Evolutionary conservation across 2,113 vertebrate genomes (phyloP).

Genomic region (Zapornia atra): DNA sequence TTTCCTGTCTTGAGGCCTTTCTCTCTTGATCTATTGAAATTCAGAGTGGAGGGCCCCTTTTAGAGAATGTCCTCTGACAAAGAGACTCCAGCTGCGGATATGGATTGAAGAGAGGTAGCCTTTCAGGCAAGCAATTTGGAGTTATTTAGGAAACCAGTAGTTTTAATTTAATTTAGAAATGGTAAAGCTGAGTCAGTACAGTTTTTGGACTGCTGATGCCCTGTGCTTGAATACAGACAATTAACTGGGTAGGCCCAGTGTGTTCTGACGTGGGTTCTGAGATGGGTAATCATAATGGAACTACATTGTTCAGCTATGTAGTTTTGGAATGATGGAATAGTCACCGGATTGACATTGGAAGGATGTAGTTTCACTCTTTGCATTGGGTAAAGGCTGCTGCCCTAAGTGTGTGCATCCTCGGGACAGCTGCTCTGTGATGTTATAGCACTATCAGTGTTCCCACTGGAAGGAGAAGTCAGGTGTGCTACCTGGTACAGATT

Average conservation of each 20-base stretch:
- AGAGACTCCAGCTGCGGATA: conserved; percentile 1
- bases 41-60: conserved; percentile 12
- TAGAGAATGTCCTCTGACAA: conserved; percentile 8
- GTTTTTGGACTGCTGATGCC: not conserved
- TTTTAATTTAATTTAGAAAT: not conserved
- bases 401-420: not conserved
- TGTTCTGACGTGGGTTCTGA: not conserved
- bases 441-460: rapidly evolving
- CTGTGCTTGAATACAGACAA: not conserved
- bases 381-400: not conserved
- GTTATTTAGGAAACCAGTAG: not conserved
- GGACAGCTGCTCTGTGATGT: not conserved
- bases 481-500: not conserved
- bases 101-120: not conserved
- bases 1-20: conserved; percentile 43
- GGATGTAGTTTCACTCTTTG: not conserved
- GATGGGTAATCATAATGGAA: not conserved
- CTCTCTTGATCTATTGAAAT: conserved; percentile 60
- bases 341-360: not conserved
- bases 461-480: not conserved
- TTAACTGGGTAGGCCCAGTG: not conserved
- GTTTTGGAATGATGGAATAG: not conserved
- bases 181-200: not conserved
- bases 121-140: not conserved
- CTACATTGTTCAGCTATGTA: not conserved